Conservation (phyloP, 1,140 invertebrate genomes). For the Ladona fulva region DNA sequence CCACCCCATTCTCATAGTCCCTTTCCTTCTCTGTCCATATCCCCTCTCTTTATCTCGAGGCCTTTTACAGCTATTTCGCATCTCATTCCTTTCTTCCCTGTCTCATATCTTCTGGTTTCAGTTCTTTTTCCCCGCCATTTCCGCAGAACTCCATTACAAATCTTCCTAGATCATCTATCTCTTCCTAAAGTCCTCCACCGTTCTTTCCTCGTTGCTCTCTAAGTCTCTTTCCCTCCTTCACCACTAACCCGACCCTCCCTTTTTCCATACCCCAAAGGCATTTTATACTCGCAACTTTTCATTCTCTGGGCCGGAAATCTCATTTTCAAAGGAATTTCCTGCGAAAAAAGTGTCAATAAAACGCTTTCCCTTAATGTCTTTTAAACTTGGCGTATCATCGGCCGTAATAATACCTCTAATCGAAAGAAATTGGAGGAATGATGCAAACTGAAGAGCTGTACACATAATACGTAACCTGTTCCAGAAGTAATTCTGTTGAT, state of each 20-base stretch:
- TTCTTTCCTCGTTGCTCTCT: not conserved
- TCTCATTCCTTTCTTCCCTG: not conserved
- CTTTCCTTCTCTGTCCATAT: not conserved
- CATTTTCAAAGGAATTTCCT: not conserved
- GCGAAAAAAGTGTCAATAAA: not conserved
- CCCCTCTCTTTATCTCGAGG: not conserved
- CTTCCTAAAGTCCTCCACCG: not conserved
- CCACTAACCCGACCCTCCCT: not conserved
- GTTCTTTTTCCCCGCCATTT: not conserved
- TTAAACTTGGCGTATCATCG: not conserved
- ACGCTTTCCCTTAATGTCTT: not conserved
- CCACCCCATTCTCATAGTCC: not conserved
- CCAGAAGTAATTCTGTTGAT: no score
- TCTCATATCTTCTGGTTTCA: not conserved
- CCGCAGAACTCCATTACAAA: constrained; percentile 4
- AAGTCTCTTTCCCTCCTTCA: not conserved
- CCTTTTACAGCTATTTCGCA: not conserved
- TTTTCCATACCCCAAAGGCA: not conserved
- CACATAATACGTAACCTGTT: no score
- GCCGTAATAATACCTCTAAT: not conserved
- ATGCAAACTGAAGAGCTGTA: no score
- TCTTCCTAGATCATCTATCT: not conserved
- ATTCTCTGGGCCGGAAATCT: not conserved
- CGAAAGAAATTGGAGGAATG: no score
- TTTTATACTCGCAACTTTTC: not conserved